These are phyloP conservation scores for Drosophila busckii DNA, from an alignment of 1,140 invertebrate genomes.

Conservation along the genomic window DNA sequence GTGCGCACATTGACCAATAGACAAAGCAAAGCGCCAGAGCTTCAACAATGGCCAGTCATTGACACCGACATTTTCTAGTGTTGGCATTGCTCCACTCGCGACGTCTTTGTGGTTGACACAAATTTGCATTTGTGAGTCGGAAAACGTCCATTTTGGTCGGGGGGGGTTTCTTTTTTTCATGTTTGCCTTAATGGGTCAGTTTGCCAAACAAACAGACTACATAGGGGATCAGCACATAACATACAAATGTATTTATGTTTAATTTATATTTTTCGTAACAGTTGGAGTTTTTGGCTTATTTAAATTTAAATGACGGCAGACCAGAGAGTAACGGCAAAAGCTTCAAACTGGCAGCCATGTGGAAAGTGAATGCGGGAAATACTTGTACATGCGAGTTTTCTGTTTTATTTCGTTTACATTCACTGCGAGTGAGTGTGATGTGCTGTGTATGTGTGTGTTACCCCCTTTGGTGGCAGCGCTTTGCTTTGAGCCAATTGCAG, in stretches of 20 bases:
- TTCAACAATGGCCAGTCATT: slow-evolving; percentile 38
- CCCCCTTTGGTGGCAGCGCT: background rate
- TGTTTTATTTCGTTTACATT: slow-evolving; percentile 42
- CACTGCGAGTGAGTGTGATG: background rate
- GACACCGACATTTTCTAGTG: slow-evolving; percentile 16
- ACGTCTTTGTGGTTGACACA: slow-evolving; percentile 5
- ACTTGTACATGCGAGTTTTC: slow-evolving; percentile 62
- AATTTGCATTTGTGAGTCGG: slow-evolving; percentile 28
- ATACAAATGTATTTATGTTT: slow-evolving; percentile 15
- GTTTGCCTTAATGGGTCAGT: slow-evolving; percentile 52
- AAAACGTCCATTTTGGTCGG: slow-evolving; percentile 14
- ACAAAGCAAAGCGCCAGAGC: slow-evolving; percentile 1
- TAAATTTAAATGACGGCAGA: slow-evolving; percentile 66
- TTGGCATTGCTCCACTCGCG: slow-evolving; percentile 24
- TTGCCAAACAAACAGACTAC: slow-evolving; percentile 8
- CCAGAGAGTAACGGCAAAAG: no score
- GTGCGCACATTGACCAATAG: background rate
- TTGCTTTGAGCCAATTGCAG: background rate
- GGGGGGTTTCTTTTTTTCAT: slow-evolving; percentile 5
- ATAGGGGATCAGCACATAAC: no score
- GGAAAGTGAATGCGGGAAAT: slow-evolving; percentile 77
- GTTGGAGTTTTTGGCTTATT: slow-evolving; percentile 54
- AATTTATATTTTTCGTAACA: slow-evolving; percentile 60
- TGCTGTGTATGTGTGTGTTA: slow-evolving; percentile 14
- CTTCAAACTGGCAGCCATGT: slow-evolving; percentile 52